Evolutionary conservation across 2,113 vertebrate species (phyloP), one percentile per base, ranked within the genome.

Genomic region (Tetrao urogallus): DNA sequence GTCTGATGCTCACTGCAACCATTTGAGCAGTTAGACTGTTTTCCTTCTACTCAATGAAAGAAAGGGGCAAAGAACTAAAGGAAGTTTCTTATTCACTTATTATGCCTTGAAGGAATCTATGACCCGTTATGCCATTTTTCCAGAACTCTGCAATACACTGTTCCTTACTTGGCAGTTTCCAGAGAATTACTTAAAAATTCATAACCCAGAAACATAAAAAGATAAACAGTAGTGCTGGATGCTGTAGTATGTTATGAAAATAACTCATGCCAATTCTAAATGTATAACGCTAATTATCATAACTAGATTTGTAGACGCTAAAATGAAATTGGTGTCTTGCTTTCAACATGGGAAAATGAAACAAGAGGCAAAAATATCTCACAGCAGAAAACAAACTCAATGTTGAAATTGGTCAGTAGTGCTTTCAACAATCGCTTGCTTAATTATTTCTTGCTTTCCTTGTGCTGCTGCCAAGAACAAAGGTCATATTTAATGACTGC

Each of bases 141-240:
- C 78, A 83, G 73, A 86, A 42, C 57, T 57, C 69, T 61, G 69
- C 56, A 93, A 77, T 82, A 82, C 58, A 65, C 78, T 96, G 48
- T 79, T 88, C 57, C n/a, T 83, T 95, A 96, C 95, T 95, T 90
- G 67, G 78, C 92, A 94, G 71, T 88, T 95, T 88, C 58, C 72
- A 66, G 80, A 95, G 88, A 89, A 91, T 92, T 86, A 80, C 50
- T 94, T 64, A 94, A 95, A 91, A 89, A 80, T 88, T 89, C 30
- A 87, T 93, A 78, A 86, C 92, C 76, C 70, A 94, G 96, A 97
- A 97, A 96, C 76, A 94, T 78, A 90, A 93, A 89, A 97, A 82
- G 66, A 79, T 79, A 89, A 97, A 95, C 90, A 95, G 58, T 92
- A 71, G 78, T 65, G 42, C 67, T 94, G 56, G 25, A 66, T 61